Conservation (phyloP, 2,797 vertebrate genomes). For the Neomorphus geoffroyi region DNA sequence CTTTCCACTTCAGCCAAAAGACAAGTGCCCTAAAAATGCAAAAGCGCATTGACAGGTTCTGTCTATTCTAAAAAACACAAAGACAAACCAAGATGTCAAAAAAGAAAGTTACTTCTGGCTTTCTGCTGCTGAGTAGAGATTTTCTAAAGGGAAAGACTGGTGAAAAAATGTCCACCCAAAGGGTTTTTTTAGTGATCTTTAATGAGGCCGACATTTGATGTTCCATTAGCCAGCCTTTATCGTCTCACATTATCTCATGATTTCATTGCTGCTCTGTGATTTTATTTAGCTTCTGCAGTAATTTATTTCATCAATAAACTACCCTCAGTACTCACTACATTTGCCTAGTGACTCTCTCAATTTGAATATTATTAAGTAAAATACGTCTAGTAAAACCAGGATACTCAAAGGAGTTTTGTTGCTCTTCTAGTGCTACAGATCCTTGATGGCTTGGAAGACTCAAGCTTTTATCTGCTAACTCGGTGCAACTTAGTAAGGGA, state of each 20-base stretch:
- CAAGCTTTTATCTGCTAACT: background rate
- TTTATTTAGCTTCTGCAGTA: conserved; percentile 20
- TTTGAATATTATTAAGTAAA: conserved; percentile 20
- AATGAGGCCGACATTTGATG: background rate
- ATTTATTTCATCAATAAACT: conserved; percentile 12
- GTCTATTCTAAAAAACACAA: background rate
- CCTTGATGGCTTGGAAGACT: background rate
- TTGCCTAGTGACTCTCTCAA: conserved; percentile 5
- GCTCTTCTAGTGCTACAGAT: background rate
- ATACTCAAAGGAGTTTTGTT: background rate
- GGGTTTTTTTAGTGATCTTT: background rate
- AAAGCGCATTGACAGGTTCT: background rate
- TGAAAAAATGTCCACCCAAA: background rate
- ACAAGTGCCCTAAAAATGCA: background rate
- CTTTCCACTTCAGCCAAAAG: background rate
- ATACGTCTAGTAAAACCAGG: background rate
- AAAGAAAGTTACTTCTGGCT: background rate
- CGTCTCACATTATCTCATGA: background rate
- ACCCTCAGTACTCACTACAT: background rate
- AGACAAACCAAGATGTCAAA: background rate
- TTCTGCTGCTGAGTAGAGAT: background rate
- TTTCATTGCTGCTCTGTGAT: conserved; percentile 1
- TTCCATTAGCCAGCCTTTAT: conserved; percentile 28
- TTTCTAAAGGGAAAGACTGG: background rate
- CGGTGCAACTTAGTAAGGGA: background rate